Evolutionary conservation across 2,113 vertebrate genomes (phyloP).

Genomic region (Dasyornis broadbenti): DNA sequence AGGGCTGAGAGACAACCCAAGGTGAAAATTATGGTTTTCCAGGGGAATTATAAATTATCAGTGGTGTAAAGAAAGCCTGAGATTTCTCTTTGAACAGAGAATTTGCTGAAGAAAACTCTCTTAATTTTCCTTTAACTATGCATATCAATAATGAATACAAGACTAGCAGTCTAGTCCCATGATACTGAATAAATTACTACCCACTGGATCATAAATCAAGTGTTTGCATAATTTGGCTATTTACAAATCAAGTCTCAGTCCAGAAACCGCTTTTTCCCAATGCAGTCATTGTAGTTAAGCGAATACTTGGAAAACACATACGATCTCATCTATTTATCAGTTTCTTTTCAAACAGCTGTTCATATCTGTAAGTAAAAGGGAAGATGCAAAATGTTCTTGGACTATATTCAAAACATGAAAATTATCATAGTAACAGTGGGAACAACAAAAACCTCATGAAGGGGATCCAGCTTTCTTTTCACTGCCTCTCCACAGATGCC

Average conservation of each 20-base stretch:
- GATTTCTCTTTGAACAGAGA: background rate
- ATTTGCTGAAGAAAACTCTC: background rate
- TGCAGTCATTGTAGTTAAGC: constrained; percentile 29
- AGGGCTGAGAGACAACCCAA: background rate
- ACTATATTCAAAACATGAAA: constrained; percentile 31
- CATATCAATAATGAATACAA: background rate
- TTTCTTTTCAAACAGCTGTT: constrained; percentile 58
- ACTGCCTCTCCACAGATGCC: background rate
- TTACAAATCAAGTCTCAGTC: constrained; percentile 18
- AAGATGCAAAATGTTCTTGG: constrained; percentile 61
- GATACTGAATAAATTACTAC: constrained; percentile 36
- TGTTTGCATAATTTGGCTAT: constrained; percentile 47
- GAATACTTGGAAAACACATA: constrained; percentile 47
- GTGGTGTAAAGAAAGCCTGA: background rate
- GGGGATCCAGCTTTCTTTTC: background rate
- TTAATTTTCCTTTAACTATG: background rate
- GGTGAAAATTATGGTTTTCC: background rate
- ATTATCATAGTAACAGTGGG: constrained; percentile 14
- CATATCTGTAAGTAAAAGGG: constrained; percentile 7
- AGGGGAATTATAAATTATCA: background rate
- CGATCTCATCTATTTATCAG: constrained; percentile 44
- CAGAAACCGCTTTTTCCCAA: constrained; percentile 40
- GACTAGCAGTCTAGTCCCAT: background rate
- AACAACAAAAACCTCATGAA: constrained; percentile 17
- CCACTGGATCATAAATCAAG: constrained; percentile 45